Evolutionary conservation across 2,797 vertebrate species (phyloP).

Genomic region (Gastrophryne carolinensis): DNA sequence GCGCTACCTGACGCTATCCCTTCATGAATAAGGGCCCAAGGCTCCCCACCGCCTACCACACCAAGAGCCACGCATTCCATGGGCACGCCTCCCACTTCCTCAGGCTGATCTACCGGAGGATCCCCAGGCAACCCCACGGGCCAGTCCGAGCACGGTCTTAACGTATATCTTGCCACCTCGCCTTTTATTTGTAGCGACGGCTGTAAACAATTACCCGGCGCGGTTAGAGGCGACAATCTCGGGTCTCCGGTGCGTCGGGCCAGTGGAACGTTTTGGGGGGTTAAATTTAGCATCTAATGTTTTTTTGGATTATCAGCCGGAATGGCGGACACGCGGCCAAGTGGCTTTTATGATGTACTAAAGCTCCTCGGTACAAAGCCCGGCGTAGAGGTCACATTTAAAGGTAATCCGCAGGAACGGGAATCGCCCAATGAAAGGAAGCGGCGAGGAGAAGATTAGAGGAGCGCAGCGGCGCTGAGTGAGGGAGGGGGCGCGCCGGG

Average conservation of each 20-base stretch:
- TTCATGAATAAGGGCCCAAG: no score
- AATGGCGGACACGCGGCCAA: not conserved
- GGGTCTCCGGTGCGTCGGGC: conserved; percentile 35
- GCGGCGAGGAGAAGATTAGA: conserved; percentile 3
- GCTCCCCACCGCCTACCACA: no score
- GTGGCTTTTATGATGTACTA: conserved; percentile 14
- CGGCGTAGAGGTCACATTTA: conserved; percentile 51
- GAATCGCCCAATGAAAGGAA: conserved; percentile 15
- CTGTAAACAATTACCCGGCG: conserved; percentile 23
- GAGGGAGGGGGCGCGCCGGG: not conserved
- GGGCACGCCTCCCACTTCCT: no score
- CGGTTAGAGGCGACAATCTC: conserved; percentile 41
- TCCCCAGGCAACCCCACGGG: no score
- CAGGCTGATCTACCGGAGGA: no score
- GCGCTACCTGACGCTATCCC: no score
- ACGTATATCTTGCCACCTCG: conserved; percentile 9
- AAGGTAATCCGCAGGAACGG: conserved; percentile 34
- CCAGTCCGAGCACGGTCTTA: no score
- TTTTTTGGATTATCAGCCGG: conserved; percentile 42
- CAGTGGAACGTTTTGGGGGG: not conserved
- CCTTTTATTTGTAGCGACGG: conserved; percentile 8
- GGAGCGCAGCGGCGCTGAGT: not conserved
- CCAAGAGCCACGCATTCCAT: no score
- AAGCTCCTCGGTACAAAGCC: conserved; percentile 36
- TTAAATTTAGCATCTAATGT: conserved; percentile 31